phyloP scores from a whole-genome alignment of 2,888 invertebrate genomes.

The Synergus japonicus region DNA sequence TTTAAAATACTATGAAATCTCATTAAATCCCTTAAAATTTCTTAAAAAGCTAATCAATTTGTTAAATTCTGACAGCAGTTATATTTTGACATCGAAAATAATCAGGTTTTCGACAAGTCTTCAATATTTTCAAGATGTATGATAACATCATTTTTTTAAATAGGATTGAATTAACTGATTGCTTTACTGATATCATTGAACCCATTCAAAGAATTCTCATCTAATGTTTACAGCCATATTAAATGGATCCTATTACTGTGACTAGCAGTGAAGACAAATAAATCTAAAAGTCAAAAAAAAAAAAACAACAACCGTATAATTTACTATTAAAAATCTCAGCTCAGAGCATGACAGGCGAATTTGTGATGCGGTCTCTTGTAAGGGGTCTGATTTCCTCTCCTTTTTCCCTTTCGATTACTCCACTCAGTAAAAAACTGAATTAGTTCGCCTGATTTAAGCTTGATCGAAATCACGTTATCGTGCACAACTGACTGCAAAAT shows the following conservation, averaged over 20 bases:
- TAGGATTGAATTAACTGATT: background rate
- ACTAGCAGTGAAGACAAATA: background rate
- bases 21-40: too few species aligned
- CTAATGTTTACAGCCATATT: background rate
- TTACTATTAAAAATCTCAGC: slow-evolving; percentile 30
- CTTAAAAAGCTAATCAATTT: too few species aligned
- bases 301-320: slow-evolving; percentile 10
- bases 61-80: too few species aligned
- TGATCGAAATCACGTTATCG: slow-evolving; percentile 62
- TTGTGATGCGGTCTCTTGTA: background rate
- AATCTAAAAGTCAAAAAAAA: background rate
- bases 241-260: background rate
- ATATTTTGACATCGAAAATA: too few species aligned
- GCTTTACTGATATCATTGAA: background rate
- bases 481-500: slow-evolving; percentile 53
- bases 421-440: slow-evolving; percentile 60
- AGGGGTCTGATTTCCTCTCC: slow-evolving; percentile 42
- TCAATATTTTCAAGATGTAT: too few species aligned
- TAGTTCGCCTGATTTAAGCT: slow-evolving; percentile 67
- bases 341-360: slow-evolving; percentile 6
- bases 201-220: background rate
- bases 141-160: too few species aligned
- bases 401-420: slow-evolving; percentile 58
- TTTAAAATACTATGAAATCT: too few species aligned
- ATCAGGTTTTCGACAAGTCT: too few species aligned